Evolutionary conservation across 2,797 vertebrate species (phyloP).

Genomic region (Halcyon leucocephala): DNA sequence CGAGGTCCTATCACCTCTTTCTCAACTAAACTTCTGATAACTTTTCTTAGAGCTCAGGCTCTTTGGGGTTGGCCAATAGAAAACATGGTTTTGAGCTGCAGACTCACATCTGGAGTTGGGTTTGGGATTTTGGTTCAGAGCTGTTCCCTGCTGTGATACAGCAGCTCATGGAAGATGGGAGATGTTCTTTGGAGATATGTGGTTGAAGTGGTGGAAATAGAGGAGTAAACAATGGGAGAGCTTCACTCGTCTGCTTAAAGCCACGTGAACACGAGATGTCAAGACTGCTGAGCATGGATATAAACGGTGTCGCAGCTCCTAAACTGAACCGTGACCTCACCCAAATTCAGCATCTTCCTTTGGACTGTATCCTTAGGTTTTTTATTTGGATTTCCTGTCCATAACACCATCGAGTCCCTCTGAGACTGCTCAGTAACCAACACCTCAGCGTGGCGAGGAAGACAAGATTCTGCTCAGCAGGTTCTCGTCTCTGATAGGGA

Average conservation of each 20-base stretch:
- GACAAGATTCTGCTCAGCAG: not conserved
- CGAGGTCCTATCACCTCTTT: not conserved
- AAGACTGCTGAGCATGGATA: not conserved
- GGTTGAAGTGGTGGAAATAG: not conserved
- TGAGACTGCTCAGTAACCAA: not conserved
- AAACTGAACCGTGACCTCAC: not conserved
- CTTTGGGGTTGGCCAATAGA: not conserved
- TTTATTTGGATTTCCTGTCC: not conserved
- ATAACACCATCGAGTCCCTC: fast-evolving
- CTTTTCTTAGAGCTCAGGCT: not conserved
- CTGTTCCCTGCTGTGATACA: not conserved
- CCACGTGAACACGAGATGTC: not conserved
- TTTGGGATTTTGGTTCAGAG: not conserved
- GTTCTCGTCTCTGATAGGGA: not conserved
- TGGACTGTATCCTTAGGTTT: not conserved
- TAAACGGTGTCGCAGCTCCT: not conserved
- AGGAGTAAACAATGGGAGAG: not conserved
- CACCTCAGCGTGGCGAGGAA: not conserved
- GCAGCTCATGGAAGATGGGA: not conserved
- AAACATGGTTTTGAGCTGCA: not conserved
- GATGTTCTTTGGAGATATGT: not conserved
- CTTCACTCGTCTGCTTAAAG: not conserved
- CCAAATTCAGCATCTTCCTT: not conserved
- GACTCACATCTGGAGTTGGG: not conserved
- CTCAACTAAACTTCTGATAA: not conserved